Conservation (phyloP, 2,797 vertebrate genomes). For the Spinus pinus region DNA sequence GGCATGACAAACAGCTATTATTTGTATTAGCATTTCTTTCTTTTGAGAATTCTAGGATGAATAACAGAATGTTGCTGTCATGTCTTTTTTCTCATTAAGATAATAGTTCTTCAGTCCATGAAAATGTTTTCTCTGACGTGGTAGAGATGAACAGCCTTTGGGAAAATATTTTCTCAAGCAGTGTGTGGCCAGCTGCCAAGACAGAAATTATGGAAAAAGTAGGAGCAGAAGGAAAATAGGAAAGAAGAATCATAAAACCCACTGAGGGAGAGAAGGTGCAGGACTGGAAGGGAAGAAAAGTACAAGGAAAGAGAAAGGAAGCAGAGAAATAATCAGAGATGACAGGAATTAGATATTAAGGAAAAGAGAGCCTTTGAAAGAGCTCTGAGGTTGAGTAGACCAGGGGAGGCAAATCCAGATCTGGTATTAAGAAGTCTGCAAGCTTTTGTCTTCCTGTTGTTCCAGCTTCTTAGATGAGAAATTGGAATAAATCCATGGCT, state of each 20-base stretch:
- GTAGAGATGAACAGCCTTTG: neutral
- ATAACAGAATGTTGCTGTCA: neutral
- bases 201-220: neutral
- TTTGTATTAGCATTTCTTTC: neutral
- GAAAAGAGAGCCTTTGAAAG: neutral
- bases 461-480: neutral
- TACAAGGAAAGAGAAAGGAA: neutral
- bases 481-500: neutral
- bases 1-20: neutral
- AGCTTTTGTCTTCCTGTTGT: constrained; percentile 30
- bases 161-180: constrained; percentile 45
- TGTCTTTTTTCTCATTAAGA: neutral
- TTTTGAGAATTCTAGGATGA: neutral
- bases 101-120: neutral
- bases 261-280: neutral
- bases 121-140: neutral
- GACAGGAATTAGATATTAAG: neutral
- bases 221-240: neutral
- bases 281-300: neutral
- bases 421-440: neutral
- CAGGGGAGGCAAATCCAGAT: neutral
- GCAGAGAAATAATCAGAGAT: neutral
- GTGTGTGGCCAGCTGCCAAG: neutral
- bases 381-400: neutral
- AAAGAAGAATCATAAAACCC: neutral